phyloP scores from a whole-genome alignment of 2,888 invertebrate genomes.

The Stenurella melanura region DNA sequence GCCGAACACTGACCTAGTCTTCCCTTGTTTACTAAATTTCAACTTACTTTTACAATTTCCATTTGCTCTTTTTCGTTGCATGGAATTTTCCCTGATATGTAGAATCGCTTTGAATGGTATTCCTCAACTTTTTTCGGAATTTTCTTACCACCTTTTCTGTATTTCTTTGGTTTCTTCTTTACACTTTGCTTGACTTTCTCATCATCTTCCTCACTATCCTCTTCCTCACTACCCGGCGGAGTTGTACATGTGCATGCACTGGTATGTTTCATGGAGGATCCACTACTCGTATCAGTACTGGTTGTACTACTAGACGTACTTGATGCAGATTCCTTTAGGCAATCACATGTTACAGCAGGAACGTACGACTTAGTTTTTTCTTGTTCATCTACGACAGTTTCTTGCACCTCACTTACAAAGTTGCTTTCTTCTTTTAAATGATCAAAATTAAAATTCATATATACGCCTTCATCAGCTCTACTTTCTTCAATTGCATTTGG shows the following conservation, averaged over 20 bases:
- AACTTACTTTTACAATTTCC: slow-evolving; percentile 59
- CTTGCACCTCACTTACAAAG: not conserved
- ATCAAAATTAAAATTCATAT: not conserved
- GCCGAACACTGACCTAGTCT: too few species aligned
- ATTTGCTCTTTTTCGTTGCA: slow-evolving; percentile 57
- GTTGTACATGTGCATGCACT: not conserved
- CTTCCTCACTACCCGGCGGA: not conserved
- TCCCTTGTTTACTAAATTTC: slow-evolving; percentile 29
- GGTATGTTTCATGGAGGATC: not conserved
- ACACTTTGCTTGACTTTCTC: not conserved
- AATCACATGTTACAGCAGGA: not conserved
- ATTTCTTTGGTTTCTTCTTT: not conserved
- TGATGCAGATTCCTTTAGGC: not conserved
- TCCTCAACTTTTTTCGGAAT: not conserved
- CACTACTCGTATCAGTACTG: not conserved
- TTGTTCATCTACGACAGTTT: not conserved
- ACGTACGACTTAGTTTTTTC: not conserved
- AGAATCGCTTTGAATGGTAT: slow-evolving; percentile 59
- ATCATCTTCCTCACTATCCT: not conserved
- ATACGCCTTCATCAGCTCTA: not conserved
- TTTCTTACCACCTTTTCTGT: not conserved
- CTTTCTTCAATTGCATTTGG: not conserved
- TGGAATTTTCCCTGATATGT: slow-evolving; percentile 65
- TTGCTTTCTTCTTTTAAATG: not conserved
- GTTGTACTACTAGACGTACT: not conserved